A percentile compares a stretch with the other conserved stretches of the same genome.
Conservation (phyloP, 30 jellyfish, hydroid and myxozoan genomes). For the Turritopsis dohrnii region DNA sequence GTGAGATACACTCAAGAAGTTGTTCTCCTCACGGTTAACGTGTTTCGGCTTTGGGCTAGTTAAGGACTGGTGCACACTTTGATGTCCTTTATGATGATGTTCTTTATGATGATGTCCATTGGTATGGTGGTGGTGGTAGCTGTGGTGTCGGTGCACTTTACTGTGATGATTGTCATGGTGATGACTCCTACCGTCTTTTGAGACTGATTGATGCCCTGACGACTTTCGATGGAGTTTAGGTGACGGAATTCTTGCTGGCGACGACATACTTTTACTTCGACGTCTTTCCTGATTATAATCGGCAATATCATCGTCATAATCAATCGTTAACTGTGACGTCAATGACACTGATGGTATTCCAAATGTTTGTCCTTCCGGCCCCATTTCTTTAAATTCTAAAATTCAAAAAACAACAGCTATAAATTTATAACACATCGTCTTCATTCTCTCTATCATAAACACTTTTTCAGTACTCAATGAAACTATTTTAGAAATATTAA, state of each 20-base stretch:
- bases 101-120: background rate
- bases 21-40: background rate
- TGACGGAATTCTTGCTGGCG: constrained; percentile 14
- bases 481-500: no score
- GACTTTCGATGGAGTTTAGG: constrained; percentile 18
- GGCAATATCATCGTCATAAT: background rate
- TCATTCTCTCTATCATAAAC: background rate
- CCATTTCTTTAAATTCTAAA: background rate
- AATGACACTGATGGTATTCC: background rate
- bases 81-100: background rate
- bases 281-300: background rate
- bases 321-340: constrained; percentile 8
- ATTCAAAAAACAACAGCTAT: background rate
- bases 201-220: constrained; percentile 14
- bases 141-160: background rate
- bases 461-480: no score
- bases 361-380: background rate
- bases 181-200: background rate
- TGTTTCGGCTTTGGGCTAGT: background rate
- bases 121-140: background rate
- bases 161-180: background rate
- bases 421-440: background rate
- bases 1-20: background rate
- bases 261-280: constrained; percentile 5
- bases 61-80: background rate